Evolutionary conservation across 1,140 invertebrate genomes (phyloP), one percentile per base, ranked within the genome.

Genomic region (Antheraea pernyi): DNA sequence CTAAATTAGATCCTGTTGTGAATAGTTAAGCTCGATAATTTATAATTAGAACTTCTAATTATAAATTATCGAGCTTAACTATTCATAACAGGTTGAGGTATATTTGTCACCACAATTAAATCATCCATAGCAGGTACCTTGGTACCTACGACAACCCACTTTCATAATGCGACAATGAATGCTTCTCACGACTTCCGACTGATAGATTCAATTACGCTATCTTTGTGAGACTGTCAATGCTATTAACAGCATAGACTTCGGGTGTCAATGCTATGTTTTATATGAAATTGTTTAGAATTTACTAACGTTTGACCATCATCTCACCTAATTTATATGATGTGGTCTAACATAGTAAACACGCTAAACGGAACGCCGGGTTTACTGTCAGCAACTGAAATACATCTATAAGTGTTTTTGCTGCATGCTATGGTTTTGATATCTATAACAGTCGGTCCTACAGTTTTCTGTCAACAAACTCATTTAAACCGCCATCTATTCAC

Each of bases 151-250:
- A 61, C 77, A 83, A 80, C 79, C 82, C 71, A 83, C 83, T 86
- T 86, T 88, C 83, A 72, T 83, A 70, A 70, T 62, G 73, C 59
- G 62, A 72, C 68, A 75, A 72, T 77, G 77, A 78, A 81, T 70
- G 82, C 76, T 85, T 88, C 84, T 84, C 86, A 88, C 82, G 86
- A 85, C 81, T 85, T 82, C 80, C 80, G 81, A 78, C 74, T 62
- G 68, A 74, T 74, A 60, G 70, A 67, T 76, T 59, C 63, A 59
- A 76, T 80, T 84, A 76, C 79, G 78, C 82, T 86, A 84, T 84
- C 84, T 80, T 82, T 77, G 74, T 76, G 76, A 74, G 72, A 68
- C 72, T 70, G 71, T 70, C 73, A 76, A 76, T 59, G 64, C 46
- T 9, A 16, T 53, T 16, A 6, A 13, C 46, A 16, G 6, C 46